These are phyloP conservation scores for Monoplex corrugatus DNA, from an alignment of 2,888 invertebrate species.

Conservation along the genomic window DNA sequence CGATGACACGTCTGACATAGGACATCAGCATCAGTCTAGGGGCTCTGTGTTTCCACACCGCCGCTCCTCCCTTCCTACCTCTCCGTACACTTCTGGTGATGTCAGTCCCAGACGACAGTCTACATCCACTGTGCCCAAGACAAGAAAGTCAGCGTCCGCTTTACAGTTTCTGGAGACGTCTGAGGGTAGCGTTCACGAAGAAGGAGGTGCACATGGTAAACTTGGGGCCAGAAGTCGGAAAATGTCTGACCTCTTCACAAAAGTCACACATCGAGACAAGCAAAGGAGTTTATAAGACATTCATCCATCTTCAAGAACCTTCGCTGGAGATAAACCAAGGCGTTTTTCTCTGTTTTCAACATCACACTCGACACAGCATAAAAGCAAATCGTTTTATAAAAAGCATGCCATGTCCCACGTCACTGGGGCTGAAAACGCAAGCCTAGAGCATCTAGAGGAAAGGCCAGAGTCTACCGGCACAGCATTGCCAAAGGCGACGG, in stretches of 20 bases:
- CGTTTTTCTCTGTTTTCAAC: neutral
- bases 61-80: neutral
- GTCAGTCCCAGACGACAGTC: no score
- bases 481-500: neutral
- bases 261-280: neutral
- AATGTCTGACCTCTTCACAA: constrained; percentile 3
- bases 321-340: neutral
- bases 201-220: neutral
- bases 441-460: neutral
- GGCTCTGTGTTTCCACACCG: neutral
- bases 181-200: neutral
- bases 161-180: neutral
- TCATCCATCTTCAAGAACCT: neutral
- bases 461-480: neutral
- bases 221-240: neutral
- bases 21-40: neutral
- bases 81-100: neutral
- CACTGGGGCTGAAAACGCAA: no score
- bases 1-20: neutral
- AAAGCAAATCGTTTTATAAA: neutral
- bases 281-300: neutral
- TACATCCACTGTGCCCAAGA: no score
- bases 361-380: neutral
- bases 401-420: neutral
- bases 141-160: constrained; percentile 8